These are phyloP conservation scores for Perca schrenkii DNA, from an alignment of 2,113 vertebrate genomes.

Conservation along the genomic window DNA sequence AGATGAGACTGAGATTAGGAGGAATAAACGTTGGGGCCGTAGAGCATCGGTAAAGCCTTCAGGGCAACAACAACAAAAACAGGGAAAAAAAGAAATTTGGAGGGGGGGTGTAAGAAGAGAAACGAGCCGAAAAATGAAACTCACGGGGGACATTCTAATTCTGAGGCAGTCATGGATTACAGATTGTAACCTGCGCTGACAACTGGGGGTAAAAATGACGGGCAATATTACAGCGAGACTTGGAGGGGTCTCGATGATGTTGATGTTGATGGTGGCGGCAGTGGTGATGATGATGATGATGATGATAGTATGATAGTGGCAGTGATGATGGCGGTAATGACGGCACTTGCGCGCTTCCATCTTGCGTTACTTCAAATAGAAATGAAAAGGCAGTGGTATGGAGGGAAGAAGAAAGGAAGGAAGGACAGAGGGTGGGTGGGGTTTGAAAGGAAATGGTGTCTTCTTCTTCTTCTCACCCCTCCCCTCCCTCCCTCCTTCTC, in stretches of 20 bases:
- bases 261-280: slow-evolving; percentile 83
- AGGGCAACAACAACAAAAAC: slow-evolving; percentile 87
- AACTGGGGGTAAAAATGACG: slow-evolving; percentile 93
- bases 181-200: slow-evolving; percentile 97
- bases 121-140: slow-evolving; percentile 82
- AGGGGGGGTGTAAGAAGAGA: slow-evolving; percentile 80
- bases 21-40: slow-evolving; percentile 97
- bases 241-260: slow-evolving; percentile 87
- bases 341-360: slow-evolving; percentile 69
- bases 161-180: slow-evolving; percentile 98
- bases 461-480: slow-evolving; percentile 64
- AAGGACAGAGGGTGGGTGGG: background rate
- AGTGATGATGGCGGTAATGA: slow-evolving; percentile 86
- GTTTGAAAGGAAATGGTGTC: slow-evolving; percentile 68
- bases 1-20: slow-evolving; percentile 99
- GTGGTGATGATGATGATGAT: slow-evolving; percentile 79
- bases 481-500: slow-evolving; percentile 83
- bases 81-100: slow-evolving; percentile 68
- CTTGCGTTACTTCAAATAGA: slow-evolving; percentile 65
- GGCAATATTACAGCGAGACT: slow-evolving; percentile 92
- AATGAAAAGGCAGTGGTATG: slow-evolving; percentile 59
- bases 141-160: slow-evolving; percentile 97
- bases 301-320: slow-evolving; percentile 85
- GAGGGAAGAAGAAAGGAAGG: slow-evolving; percentile 21
- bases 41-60: slow-evolving; percentile 95